Evolutionary conservation across 2,888 invertebrate genomes (phyloP).

Genomic region (Drosophila tanythrix): DNA sequence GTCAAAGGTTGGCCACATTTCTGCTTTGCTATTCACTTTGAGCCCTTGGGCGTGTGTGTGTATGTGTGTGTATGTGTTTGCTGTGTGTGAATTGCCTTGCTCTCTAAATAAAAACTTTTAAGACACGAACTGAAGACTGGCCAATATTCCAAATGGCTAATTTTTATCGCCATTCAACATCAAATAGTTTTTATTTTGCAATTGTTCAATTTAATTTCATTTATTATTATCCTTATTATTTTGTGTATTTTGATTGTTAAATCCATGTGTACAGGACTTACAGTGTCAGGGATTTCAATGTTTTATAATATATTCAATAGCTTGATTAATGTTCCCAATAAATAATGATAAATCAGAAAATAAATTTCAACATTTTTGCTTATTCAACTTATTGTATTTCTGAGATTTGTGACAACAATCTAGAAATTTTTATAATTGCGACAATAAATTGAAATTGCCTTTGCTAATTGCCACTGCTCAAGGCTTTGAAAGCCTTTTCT

Average conservation of each 20-base stretch:
- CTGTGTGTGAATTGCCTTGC: not conserved
- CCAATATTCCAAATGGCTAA: conserved; percentile 2
- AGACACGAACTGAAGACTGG: not conserved
- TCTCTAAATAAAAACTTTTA: conserved; percentile 5
- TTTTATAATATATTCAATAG: not conserved
- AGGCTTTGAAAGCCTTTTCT: not conserved
- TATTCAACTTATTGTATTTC: not conserved
- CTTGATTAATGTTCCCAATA: not conserved
- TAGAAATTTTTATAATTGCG: not conserved
- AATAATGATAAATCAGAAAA: not conserved
- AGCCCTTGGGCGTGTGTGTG: conserved; percentile 12
- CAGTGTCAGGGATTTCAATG: not conserved
- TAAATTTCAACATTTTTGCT: not conserved
- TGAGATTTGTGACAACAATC: not conserved
- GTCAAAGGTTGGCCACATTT: conserved; percentile 70
- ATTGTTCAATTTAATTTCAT: not conserved
- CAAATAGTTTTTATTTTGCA: not conserved
- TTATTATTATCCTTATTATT: not conserved
- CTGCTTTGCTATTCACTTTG: conserved; percentile 34
- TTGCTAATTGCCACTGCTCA: not conserved
- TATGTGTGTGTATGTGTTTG: not conserved
- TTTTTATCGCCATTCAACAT: not conserved
- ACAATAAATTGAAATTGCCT: not conserved
- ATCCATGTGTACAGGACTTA: not conserved
- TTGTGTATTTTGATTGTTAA: not conserved